Conservation (phyloP, 2,797 vertebrate genomes). For the Malacoraja senta region DNA sequence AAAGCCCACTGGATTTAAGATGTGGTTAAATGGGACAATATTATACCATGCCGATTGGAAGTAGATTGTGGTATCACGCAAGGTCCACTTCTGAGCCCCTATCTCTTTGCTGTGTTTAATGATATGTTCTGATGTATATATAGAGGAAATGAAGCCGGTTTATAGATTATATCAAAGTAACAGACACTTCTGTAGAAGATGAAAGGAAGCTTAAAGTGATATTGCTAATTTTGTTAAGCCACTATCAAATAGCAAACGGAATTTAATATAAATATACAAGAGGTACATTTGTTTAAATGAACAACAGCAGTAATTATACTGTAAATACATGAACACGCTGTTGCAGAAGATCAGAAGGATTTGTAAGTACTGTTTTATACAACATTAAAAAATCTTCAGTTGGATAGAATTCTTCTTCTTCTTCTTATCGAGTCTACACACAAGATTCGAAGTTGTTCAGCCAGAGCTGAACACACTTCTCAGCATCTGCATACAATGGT, state of each 20-base stretch:
- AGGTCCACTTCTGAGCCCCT: background rate
- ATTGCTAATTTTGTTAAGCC: background rate
- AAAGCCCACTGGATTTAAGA: background rate
- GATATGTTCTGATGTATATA: background rate
- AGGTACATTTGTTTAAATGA: background rate
- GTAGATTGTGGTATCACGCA: background rate
- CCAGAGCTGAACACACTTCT: too few species aligned
- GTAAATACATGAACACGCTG: background rate
- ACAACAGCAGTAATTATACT: background rate
- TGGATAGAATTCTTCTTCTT: too few species aligned
- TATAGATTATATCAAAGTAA: background rate
- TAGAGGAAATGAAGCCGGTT: background rate
- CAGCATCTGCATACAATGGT: too few species aligned
- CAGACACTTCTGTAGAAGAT: background rate
- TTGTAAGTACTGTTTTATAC: background rate
- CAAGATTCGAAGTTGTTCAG: too few species aligned
- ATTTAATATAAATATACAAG: background rate
- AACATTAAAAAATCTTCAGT: background rate
- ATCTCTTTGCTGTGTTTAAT: background rate
- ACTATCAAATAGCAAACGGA: background rate
- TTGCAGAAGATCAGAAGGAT: background rate
- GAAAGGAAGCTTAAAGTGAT: background rate
- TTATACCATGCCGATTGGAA: background rate
- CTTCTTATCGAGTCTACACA: too few species aligned
- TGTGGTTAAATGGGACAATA: background rate